Evolutionary conservation across 2,888 invertebrate species (phyloP).

Genomic region (Carcina quercana): DNA sequence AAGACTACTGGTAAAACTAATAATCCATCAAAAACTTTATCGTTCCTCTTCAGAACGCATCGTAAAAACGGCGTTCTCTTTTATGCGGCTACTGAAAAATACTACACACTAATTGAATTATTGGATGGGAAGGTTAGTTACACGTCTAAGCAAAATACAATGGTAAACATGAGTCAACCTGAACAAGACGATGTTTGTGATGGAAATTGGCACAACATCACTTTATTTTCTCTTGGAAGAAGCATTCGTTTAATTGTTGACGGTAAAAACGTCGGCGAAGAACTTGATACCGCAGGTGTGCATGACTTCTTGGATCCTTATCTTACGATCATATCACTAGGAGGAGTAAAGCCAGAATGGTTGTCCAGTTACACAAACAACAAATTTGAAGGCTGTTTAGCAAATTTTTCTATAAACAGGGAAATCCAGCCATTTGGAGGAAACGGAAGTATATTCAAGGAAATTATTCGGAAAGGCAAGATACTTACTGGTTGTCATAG

Average conservation of each 20-base stretch:
- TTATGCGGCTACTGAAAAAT: conserved; percentile 89
- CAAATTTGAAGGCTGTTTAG: conserved; percentile 92
- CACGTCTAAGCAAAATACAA: conserved; percentile 83
- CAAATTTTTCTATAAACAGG: conserved; percentile 91
- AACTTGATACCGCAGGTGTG: conserved; percentile 88
- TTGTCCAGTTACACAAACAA: conserved; percentile 70
- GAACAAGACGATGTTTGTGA: conserved; percentile 79
- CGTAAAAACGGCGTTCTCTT: conserved; percentile 87
- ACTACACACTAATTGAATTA: conserved; percentile 88
- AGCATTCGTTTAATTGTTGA: conserved; percentile 84
- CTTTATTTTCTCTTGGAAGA: conserved; percentile 80
- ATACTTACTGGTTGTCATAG: conserved; percentile 84
- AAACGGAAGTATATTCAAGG: conserved; percentile 86
- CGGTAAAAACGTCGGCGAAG: conserved; percentile 83
- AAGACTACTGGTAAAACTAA: conserved; percentile 47
- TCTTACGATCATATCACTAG: conserved; percentile 85
- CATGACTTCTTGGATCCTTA: conserved; percentile 96
- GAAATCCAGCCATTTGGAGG: conserved; percentile 94
- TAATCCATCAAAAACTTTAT: conserved; percentile 80
- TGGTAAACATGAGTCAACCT: conserved; percentile 87
- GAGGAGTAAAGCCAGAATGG: conserved; percentile 81
- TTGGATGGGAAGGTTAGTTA: conserved; percentile 85
- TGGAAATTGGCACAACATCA: conserved; percentile 93
- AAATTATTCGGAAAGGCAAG: conserved; percentile 81
- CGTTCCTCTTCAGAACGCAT: conserved; percentile 87